phyloP scores from a whole-genome alignment of 1,140 invertebrate species.

The Bombus pyrosoma region DNA sequence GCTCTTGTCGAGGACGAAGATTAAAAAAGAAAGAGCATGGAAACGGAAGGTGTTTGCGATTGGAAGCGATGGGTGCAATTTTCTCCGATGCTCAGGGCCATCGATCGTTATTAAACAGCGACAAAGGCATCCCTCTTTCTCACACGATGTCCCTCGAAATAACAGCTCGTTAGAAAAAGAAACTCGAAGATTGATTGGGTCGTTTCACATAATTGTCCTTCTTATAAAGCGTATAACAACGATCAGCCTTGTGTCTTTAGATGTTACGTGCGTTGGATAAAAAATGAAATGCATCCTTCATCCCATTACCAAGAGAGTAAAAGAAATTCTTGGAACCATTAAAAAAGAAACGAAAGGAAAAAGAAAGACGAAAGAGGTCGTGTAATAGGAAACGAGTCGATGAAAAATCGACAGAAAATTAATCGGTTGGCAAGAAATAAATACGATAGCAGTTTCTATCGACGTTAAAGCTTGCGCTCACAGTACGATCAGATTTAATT shows the following conservation, averaged over 20 bases:
- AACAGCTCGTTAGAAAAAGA: conserved; percentile 19
- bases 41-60: neutral
- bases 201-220: neutral
- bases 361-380: neutral
- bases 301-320: too few relatives aligned
- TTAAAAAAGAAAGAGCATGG: neutral
- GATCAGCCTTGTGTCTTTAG: neutral
- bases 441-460: neutral
- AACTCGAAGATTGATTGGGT: conserved; percentile 24
- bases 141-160: conserved; percentile 20
- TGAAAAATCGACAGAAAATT: neutral
- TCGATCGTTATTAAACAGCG: conserved; percentile 51
- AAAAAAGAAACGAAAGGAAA: neutral
- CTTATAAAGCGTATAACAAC: neutral
- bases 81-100: conserved; percentile 11
- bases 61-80: conserved; percentile 25
- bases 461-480: neutral
- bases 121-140: neutral
- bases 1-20: neutral
- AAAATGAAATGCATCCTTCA: neutral
- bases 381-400: too few relatives aligned
- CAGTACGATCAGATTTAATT: neutral
- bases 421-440: neutral
- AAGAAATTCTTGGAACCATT: too few relatives aligned
- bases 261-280: neutral